Evolutionary conservation across 1,140 invertebrate species (phyloP).

Genomic region (Propsilocerus akamusi): DNA sequence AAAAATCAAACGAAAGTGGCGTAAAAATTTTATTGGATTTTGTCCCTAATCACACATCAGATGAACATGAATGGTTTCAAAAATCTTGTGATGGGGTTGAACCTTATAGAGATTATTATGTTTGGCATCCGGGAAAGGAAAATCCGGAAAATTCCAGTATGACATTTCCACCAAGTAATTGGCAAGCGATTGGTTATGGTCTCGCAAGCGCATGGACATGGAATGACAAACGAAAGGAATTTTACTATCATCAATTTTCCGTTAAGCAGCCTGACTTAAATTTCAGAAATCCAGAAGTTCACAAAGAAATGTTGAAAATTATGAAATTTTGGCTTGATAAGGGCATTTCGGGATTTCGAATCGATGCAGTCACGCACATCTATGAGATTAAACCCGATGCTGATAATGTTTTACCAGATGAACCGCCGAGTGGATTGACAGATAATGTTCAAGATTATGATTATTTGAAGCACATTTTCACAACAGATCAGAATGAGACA

Average conservation of each 20-base stretch:
- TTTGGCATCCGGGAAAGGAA: constrained; percentile 18
- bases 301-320: constrained; percentile 8
- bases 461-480: constrained; percentile 38
- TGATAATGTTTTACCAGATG: constrained; percentile 30
- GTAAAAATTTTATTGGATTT: neutral
- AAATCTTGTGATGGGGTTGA: neutral
- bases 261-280: neutral
- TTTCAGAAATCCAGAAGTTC: constrained; percentile 8
- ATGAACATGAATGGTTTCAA: constrained; percentile 1
- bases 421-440: constrained; percentile 25
- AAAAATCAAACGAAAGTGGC: neutral
- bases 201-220: constrained; percentile 13
- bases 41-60: neutral
- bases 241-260: neutral
- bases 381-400: constrained; percentile 29
- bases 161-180: constrained; percentile 34
- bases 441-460: constrained; percentile 26
- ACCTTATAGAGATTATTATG: neutral
- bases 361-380: constrained; percentile 34
- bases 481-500: constrained; percentile 35
- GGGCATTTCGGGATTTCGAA: constrained; percentile 24
- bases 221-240: constrained; percentile 16
- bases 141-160: constrained; percentile 30
- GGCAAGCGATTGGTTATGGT: constrained; percentile 16
- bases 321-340: neutral